phyloP scores from a whole-genome alignment of 35 echinoderm and acorn worm species.

The Anneissia japonica region DNA sequence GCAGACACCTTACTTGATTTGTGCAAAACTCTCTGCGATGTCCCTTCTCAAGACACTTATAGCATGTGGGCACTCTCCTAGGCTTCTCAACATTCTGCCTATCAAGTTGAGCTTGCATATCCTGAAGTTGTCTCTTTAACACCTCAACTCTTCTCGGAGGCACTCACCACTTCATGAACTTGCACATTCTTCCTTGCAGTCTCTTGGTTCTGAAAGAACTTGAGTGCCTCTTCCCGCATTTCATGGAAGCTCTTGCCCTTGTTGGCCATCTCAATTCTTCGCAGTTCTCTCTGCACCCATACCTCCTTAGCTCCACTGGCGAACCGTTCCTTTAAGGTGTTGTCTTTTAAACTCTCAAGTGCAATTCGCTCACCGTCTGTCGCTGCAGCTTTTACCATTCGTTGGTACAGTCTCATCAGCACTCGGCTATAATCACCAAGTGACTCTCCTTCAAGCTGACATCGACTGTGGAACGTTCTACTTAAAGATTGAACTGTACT shows the following conservation, averaged over 20 bases:
- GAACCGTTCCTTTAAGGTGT: constrained; percentile 22
- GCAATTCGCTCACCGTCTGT: constrained; percentile 24
- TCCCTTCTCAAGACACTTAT: no score
- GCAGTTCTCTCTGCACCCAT: constrained; percentile 33
- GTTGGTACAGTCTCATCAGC: constrained; percentile 16
- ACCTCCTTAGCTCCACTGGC: constrained; percentile 30
- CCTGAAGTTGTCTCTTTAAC: no score
- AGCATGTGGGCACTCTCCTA: no score
- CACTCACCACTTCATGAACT: no score
- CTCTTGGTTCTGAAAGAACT: constrained; percentile 29
- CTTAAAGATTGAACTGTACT: constrained; percentile 22
- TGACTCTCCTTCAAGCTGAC: constrained; percentile 10
- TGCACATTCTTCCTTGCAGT: not conserved
- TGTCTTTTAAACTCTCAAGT: constrained; percentile 13
- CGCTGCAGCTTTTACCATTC: constrained; percentile 19
- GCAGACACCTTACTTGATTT: no score
- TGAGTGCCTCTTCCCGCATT: constrained; percentile 33
- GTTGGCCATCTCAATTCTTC: constrained; percentile 17
- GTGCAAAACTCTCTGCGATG: no score
- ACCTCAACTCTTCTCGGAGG: no score
- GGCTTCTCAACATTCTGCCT: no score
- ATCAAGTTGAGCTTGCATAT: no score
- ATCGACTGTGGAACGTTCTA: constrained; percentile 15
- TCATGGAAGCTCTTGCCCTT: constrained; percentile 13
- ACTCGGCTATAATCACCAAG: constrained; percentile 32